phyloP scores from a whole-genome alignment of 2,888 invertebrate species.

The Podotricha telesiphe region DNA sequence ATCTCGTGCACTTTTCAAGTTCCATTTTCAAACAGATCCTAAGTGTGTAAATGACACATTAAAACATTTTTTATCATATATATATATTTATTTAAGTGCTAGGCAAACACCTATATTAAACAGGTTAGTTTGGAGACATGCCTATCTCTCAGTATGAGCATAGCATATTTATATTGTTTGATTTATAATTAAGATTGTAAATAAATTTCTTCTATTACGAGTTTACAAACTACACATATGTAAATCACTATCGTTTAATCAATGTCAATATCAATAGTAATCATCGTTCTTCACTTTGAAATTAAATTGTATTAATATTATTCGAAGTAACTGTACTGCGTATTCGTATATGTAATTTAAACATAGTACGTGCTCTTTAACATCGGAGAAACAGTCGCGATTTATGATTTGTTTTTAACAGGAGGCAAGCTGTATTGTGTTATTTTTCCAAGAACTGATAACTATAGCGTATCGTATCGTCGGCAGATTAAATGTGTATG shows the following conservation, averaged over 20 bases:
- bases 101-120: neutral
- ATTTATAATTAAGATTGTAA: no score
- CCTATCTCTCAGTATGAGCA: no score
- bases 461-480: slow-evolving; percentile 46
- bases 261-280: neutral
- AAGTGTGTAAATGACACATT: no score
- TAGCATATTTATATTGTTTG: no score
- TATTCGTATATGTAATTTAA: slow-evolving; percentile 24
- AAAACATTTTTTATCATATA: no score
- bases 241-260: neutral
- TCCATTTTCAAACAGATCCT: no score
- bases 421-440: slow-evolving; percentile 46
- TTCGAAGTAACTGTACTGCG: slow-evolving; percentile 4
- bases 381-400: slow-evolving; percentile 35
- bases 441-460: slow-evolving; percentile 49
- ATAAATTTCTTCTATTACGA: no score
- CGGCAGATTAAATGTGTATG: slow-evolving; percentile 35
- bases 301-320: slow-evolving; percentile 6
- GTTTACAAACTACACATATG: no score
- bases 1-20: neutral
- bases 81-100: no score
- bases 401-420: slow-evolving; percentile 50
- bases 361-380: slow-evolving; percentile 31
- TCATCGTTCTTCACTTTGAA: neutral
- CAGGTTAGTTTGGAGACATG: neutral